Conservation (phyloP, 2,797 vertebrate species). For the Scolopax rusticola region DNA sequence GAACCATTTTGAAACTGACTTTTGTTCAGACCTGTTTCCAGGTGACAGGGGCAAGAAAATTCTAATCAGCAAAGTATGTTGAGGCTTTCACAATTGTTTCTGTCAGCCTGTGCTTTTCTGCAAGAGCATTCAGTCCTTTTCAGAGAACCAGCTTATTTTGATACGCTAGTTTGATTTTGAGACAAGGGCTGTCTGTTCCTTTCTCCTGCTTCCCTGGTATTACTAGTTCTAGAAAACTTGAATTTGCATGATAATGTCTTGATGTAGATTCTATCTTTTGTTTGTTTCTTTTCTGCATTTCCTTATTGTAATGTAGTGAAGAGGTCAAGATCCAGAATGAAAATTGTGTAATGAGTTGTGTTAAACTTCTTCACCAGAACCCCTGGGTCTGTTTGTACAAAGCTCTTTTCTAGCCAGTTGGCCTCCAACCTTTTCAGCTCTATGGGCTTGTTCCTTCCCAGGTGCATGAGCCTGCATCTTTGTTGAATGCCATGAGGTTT, state of each 20-base stretch:
- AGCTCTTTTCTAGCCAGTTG: neutral
- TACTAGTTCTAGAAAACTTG: neutral
- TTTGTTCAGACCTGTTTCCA: neutral
- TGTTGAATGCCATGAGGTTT: neutral
- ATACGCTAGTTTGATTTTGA: neutral
- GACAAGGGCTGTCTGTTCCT: neutral
- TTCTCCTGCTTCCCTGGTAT: neutral
- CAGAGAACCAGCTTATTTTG: neutral
- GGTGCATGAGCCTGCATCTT: neutral
- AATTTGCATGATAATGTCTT: neutral
- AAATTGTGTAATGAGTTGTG: neutral
- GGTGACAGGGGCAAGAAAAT: neutral
- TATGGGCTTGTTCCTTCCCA: neutral
- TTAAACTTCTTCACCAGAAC: neutral
- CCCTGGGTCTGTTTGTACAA: neutral
- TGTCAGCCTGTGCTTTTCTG: neutral
- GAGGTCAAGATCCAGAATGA: neutral
- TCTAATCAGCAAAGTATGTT: neutral
- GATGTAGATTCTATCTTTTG: neutral
- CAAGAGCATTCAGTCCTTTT: neutral
- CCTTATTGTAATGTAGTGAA: neutral
- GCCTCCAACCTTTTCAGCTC: neutral
- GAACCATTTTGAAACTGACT: neutral
- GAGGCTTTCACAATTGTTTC: neutral
- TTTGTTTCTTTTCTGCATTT: neutral